A percentile compares a stretch with the other conserved stretches of the same genome.
Evolutionary conservation across 2,797 vertebrate species (phyloP).

Genomic region (Pteronotus mesoamericanus): DNA sequence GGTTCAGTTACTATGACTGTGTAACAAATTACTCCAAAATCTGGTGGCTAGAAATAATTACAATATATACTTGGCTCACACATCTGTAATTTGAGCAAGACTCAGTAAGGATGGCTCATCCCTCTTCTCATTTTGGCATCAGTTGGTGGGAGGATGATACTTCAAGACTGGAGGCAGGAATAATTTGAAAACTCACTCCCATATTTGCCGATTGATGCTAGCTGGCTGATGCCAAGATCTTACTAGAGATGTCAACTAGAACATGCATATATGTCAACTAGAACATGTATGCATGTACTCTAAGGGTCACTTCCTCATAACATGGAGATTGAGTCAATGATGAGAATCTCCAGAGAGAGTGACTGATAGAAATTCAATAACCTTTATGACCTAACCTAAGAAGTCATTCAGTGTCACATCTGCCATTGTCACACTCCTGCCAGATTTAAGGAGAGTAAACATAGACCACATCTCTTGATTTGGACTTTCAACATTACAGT

Average conservation of each 20-base stretch:
- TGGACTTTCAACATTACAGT: background rate
- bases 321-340: background rate
- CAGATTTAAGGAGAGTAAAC: background rate
- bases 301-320: background rate
- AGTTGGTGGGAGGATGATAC: background rate
- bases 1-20: background rate
- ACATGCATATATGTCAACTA: background rate
- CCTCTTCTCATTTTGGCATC: background rate
- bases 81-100: slow-evolving; percentile 20
- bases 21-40: slow-evolving; percentile 11
- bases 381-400: background rate
- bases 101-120: background rate
- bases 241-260: background rate
- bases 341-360: background rate
- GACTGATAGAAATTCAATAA: background rate
- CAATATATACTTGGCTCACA: slow-evolving; percentile 8
- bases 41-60: slow-evolving; percentile 7
- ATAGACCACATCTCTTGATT: background rate
- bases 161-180: background rate
- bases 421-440: background rate
- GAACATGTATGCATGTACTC: background rate
- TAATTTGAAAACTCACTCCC: background rate
- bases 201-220: background rate
- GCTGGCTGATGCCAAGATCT: background rate
- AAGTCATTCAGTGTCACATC: background rate